A percentile compares a stretch with the other conserved stretches of the same genome.
Evolutionary conservation across 1,140 invertebrate species (phyloP).

Genomic region (Leptopilina clavipes): DNA sequence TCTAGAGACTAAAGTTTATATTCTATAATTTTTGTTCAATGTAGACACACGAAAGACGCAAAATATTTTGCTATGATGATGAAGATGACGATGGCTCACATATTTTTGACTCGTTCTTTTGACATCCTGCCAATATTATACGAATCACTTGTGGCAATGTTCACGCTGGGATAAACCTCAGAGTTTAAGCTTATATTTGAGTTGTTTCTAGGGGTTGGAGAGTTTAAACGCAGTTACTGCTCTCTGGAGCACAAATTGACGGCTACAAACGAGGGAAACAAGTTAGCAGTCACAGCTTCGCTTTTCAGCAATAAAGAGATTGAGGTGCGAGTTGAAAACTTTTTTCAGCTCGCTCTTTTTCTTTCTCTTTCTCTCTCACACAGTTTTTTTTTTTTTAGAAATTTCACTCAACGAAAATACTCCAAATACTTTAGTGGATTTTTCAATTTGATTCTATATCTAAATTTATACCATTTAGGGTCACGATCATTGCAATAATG

Average conservation of each 20-base stretch:
- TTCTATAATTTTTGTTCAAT: neutral
- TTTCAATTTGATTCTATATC: neutral
- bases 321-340: neutral
- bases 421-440: neutral
- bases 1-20: neutral
- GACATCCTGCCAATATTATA: slow-evolving; percentile 42
- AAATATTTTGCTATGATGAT: no score
- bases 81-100: slow-evolving; percentile 36
- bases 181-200: slow-evolving; percentile 36
- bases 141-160: slow-evolving; percentile 26
- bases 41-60: neutral
- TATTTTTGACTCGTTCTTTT: slow-evolving; percentile 43
- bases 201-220: slow-evolving; percentile 21
- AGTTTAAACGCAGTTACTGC: slow-evolving; percentile 28
- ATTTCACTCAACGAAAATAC: neutral
- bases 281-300: slow-evolving; percentile 27
- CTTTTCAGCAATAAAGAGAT: neutral
- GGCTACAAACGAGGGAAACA: slow-evolving; percentile 23
- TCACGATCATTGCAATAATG: slow-evolving; percentile 19
- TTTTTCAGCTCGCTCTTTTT: neutral
- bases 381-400: neutral
- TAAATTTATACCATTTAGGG: neutral
- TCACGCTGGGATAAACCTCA: slow-evolving; percentile 36
- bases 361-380: neutral
- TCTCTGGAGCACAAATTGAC: slow-evolving; percentile 31